These are phyloP conservation scores for Pseudoips prasinana DNA, from an alignment of 2,888 invertebrate genomes.

Conservation along the genomic window DNA sequence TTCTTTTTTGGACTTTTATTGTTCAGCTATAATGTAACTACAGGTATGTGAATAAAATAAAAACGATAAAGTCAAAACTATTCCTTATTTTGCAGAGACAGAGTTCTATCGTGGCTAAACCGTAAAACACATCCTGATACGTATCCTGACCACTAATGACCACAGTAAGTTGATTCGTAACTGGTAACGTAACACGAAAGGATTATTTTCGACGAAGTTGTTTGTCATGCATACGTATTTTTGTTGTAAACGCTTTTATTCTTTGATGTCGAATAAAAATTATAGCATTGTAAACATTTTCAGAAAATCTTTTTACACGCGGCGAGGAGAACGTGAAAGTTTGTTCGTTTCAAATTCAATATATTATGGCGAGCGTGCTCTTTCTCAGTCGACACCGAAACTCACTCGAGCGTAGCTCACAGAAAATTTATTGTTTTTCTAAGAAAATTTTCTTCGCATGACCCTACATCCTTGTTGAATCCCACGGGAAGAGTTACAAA, in stretches of 20 bases:
- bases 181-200: too few species aligned
- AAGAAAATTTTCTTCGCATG: conserved; percentile 76
- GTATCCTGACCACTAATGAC: too few species aligned
- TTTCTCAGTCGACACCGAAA: conserved; percentile 79
- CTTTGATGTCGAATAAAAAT: conserved; percentile 57
- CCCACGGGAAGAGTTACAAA: conserved; percentile 59
- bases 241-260: conserved; percentile 37
- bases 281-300: conserved; percentile 75
- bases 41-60: too few species aligned
- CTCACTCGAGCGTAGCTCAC: conserved; percentile 79
- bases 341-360: conserved; percentile 82
- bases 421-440: conserved; percentile 81
- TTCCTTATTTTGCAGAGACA: too few species aligned
- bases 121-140: too few species aligned
- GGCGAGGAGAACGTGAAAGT: conserved; percentile 72
- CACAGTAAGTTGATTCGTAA: too few species aligned
- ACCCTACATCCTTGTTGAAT: conserved; percentile 58
- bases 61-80: too few species aligned
- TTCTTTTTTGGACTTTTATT: too few species aligned
- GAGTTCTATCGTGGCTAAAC: too few species aligned
- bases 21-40: too few species aligned
- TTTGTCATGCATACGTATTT: conserved; percentile 4
- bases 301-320: conserved; percentile 75
- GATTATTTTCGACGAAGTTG: too few species aligned
- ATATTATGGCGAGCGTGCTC: conserved; percentile 81